Evolutionary conservation across 2,797 vertebrate species (phyloP).

Genomic region (Myripristis murdjan): DNA sequence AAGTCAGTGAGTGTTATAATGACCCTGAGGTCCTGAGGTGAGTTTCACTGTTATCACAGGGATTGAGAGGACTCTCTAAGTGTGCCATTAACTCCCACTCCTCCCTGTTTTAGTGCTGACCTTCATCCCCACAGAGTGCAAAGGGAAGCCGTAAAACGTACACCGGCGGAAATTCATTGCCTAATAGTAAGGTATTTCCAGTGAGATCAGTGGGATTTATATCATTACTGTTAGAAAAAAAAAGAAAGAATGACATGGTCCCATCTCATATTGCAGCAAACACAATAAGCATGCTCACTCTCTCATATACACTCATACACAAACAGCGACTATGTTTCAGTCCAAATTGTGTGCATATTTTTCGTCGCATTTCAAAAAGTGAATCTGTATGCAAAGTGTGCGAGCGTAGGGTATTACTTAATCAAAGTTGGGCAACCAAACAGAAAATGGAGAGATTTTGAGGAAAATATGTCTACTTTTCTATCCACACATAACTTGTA

Average conservation of each 20-base stretch:
- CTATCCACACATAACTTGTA: too few relatives aligned
- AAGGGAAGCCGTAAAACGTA: conserved; percentile 3
- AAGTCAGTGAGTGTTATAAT: conserved; percentile 32
- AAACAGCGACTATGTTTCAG: conserved; percentile 1
- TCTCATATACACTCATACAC: not conserved
- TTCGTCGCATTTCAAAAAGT: too few relatives aligned
- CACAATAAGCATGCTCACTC: too few relatives aligned
- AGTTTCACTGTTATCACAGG: conserved; percentile 35
- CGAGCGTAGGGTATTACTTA: too few relatives aligned
- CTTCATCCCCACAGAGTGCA: conserved; percentile 25
- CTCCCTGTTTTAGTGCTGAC: conserved; percentile 35
- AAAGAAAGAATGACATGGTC: conserved; percentile 5
- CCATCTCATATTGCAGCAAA: conserved; percentile 3
- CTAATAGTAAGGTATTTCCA: not conserved
- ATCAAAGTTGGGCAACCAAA: too few relatives aligned
- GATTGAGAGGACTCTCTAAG: conserved; percentile 48
- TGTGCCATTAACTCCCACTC: conserved; percentile 52
- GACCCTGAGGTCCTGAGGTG: conserved; percentile 49
- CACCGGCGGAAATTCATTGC: not conserved
- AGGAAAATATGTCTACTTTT: too few relatives aligned
- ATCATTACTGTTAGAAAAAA: not conserved
- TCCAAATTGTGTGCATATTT: too few relatives aligned
- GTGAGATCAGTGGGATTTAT: not conserved
- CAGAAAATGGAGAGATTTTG: too few relatives aligned
- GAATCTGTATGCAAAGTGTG: too few relatives aligned